Base-by-base conservation (phyloP, 1,140 invertebrate genomes). In the Campodea augens region DNA sequence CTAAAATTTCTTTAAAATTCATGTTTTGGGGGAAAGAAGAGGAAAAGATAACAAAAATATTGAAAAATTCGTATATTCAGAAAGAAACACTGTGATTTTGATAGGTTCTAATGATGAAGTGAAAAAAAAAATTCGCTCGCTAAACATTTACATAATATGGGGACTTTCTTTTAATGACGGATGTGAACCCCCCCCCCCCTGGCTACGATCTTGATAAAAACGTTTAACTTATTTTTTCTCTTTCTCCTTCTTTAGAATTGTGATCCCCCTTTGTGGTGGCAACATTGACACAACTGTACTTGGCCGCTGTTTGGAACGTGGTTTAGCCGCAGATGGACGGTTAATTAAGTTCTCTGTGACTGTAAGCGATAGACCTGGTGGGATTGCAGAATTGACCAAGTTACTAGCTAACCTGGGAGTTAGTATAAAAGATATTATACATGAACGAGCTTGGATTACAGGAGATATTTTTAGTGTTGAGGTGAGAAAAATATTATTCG, bases 251-350 rank as follows among this genome's bases (percentile, higher is more conserved):
- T 58, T 21, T 50, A 85, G 83, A 55, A 81, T 93, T 7, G 86
- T 88, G 1, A 65, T 85, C 23, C 69, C 82, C 24, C 58, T 92
- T 0, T 84, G 81, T 57, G 90, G 90, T 1, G 89, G 90, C 21
- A 95, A 95, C 64, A 93, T 95, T 43, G 88, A 93, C 55, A 88
- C 86, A 3, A 90, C 86, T 0, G 77, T 90, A 0, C 68, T 95
- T 37, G 86, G 88, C 0, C 66, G 89, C 22, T 86, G 85, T 40
- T 64, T 95, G 44, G 90, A 95, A 55, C 67, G 89, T 40, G 89
- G 87, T 19, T 64, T 95, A 54, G 86, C 86, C 2, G 83, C 78
- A 1, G 88, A 92, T 58, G 85, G 86, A 2, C 68, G 90, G 7
- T 63, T 93, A 21, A 66, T 89, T 12, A 83, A 87, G 55, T 88